Evolutionary conservation across 2,797 vertebrate genomes (phyloP).

Genomic region (Pangasius krempfi): DNA sequence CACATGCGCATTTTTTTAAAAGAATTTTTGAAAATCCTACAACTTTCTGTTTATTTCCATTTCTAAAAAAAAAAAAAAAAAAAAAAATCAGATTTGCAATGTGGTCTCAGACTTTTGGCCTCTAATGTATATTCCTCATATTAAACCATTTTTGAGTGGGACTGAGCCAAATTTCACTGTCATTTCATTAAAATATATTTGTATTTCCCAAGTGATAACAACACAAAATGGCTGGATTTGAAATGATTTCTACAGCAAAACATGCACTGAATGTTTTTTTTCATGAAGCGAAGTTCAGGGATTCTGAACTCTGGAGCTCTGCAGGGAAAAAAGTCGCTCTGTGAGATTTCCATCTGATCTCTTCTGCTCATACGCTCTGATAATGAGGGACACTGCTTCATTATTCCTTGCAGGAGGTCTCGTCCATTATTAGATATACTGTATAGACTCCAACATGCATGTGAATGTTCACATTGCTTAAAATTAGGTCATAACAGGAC

Average conservation of each 20-base stretch:
- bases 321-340: not conserved
- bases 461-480: not conserved
- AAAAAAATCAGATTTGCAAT: too few relatives aligned
- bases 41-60: not conserved
- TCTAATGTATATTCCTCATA: not conserved
- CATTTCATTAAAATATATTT: not conserved
- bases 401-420: constrained; percentile 9
- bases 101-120: not conserved
- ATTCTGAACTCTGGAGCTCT: not conserved
- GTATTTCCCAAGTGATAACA: not conserved
- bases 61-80: too few relatives aligned
- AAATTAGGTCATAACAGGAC: not conserved
- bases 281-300: not conserved
- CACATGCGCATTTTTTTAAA: not conserved
- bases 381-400: not conserved
- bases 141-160: not conserved
- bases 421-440: not conserved
- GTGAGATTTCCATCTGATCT: not conserved
- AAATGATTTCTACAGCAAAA: not conserved
- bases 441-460: not conserved
- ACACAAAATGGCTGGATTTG: not conserved
- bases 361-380: not conserved
- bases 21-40: too few relatives aligned
- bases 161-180: not conserved
- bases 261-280: not conserved